Evolutionary conservation across 2,797 vertebrate species (phyloP).

Genomic region (Menidia menidia): DNA sequence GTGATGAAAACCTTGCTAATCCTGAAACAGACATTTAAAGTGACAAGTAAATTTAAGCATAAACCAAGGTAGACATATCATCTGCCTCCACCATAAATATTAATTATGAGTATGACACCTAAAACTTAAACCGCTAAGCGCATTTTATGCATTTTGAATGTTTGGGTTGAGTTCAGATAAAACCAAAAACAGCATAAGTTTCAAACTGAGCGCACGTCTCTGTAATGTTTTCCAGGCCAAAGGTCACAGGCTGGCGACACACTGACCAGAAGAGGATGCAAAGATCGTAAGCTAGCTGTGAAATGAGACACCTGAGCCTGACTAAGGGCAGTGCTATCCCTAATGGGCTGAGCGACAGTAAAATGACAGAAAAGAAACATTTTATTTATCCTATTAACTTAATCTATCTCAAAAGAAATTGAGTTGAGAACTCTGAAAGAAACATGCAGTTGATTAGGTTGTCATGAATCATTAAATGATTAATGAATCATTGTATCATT

Average conservation of each 20-base stretch:
- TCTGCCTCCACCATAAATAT: no score
- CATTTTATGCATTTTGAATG: no score
- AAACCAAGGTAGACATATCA: no score
- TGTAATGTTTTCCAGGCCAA: slow-evolving; percentile 53
- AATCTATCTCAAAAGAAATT: slow-evolving; percentile 1
- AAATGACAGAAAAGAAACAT: slow-evolving; percentile 25
- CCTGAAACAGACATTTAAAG: no score
- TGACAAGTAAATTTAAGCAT: no score
- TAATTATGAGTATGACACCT: no score
- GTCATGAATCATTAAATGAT: slow-evolving; percentile 1
- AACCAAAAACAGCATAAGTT: slow-evolving; percentile 10
- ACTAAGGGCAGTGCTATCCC: slow-evolving; percentile 41
- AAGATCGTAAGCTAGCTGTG: slow-evolving; percentile 32
- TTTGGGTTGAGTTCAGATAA: no score
- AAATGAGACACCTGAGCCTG: slow-evolving; percentile 58
- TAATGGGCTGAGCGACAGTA: slow-evolving; percentile 27
- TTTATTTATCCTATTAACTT: no score
- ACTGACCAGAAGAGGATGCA: slow-evolving; percentile 52
- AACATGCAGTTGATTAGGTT: background rate
- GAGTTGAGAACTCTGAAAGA: background rate
- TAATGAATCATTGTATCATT: no score
- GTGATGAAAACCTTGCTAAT: background rate
- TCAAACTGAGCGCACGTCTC: slow-evolving; percentile 41
- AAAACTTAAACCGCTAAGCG: no score
- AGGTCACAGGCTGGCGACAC: slow-evolving; percentile 69